Conservation (phyloP, 2,888 invertebrate genomes). For the Synanthedon myopaeformis region DNA sequence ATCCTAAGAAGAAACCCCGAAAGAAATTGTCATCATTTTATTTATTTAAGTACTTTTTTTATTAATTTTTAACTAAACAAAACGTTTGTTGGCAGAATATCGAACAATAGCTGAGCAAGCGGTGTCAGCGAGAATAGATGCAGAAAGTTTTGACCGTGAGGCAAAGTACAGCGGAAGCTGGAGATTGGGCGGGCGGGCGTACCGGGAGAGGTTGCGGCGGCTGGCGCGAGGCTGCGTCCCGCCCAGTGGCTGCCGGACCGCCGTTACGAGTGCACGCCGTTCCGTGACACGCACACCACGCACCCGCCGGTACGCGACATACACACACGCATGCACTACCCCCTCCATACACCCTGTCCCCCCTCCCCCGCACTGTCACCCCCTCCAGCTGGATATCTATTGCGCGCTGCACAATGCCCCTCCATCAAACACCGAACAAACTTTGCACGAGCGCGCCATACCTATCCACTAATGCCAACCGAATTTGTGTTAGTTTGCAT, state of each 20-base stretch:
- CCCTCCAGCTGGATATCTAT: conserved; percentile 17
- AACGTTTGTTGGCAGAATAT: too few relatives aligned
- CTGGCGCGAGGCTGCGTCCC: conserved; percentile 27
- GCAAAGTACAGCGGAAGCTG: conserved; percentile 18
- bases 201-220: conserved; percentile 42
- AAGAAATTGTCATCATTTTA: too few relatives aligned
- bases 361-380: conserved; percentile 5
- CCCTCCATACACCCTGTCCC: conserved; percentile 6
- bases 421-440: conserved; percentile 1
- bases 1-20: too few relatives aligned
- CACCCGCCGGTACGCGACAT: conserved; percentile 63
- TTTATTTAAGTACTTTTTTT: too few relatives aligned
- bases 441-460: not conserved
- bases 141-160: conserved; percentile 25
- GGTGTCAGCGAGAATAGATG: conserved; percentile 12
- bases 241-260: conserved; percentile 59
- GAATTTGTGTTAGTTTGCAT: not conserved
- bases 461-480: not conserved
- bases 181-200: conserved; percentile 36
- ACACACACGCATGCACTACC: conserved; percentile 46
- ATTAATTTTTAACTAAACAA: too few relatives aligned
- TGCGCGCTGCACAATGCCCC: conserved; percentile 19
- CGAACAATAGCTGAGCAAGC: too few relatives aligned
- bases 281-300: conserved; percentile 45
- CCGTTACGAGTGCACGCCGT: conserved; percentile 61